A percentile compares a stretch with the other conserved stretches of the same genome.
Conservation (phyloP, 2,888 invertebrate genomes). For the Cosmia pyralina region DNA sequence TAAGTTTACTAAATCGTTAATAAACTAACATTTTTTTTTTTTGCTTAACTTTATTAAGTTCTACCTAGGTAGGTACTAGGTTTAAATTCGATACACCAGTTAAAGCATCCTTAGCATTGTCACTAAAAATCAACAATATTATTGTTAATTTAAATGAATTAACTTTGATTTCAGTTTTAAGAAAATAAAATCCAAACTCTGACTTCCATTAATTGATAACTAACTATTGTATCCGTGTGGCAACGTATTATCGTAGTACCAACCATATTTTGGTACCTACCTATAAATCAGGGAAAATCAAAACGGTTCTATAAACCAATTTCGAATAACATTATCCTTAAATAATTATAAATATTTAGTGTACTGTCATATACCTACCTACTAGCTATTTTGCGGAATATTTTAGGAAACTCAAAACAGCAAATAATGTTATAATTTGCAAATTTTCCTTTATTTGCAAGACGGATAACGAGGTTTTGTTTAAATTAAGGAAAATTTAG, state of each 20-base stretch:
- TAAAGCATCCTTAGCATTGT: neutral
- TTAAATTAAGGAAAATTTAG: conserved; percentile 47
- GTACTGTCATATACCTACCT: neutral
- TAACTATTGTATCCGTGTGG: conserved; percentile 3
- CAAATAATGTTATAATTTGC: conserved; percentile 18
- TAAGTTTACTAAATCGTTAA: neutral
- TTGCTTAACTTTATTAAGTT: neutral
- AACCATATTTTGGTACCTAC: neutral
- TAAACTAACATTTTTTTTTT: neutral
- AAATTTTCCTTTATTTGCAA: conserved; percentile 48
- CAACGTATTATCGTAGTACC: neutral
- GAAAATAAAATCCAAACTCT: neutral
- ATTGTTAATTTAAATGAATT: neutral
- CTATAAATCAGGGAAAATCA: conserved; percentile 9
- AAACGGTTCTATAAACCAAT: conserved; percentile 8
- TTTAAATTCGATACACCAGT: neutral
- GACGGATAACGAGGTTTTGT: conserved; percentile 40
- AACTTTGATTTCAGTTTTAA: neutral
- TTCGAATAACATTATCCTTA: conserved; percentile 13
- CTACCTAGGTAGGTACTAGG: neutral
- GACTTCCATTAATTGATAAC: conserved; percentile 1
- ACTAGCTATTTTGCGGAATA: conserved; percentile 11
- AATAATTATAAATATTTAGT: conserved; percentile 15
- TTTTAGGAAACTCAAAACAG: conserved; percentile 16
- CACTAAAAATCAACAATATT: neutral